Evolutionary conservation across 2,797 vertebrate species (phyloP).

Genomic region (Gambelia wislizenii): DNA sequence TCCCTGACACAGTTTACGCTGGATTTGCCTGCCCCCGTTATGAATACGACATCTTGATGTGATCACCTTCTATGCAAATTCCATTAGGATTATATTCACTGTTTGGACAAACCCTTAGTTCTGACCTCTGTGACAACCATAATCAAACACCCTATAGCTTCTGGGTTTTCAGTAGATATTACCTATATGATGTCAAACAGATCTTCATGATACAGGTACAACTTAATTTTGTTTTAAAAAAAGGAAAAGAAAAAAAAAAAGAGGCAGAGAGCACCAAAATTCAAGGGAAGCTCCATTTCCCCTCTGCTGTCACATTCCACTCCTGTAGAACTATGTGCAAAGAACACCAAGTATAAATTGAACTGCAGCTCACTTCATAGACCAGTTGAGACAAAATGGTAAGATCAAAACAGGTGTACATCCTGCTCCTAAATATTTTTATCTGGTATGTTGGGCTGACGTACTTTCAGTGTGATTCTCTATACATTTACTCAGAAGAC

Average conservation of each 20-base stretch:
- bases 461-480: neutral
- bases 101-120: too few relatives aligned
- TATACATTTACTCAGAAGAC: neutral
- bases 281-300: neutral
- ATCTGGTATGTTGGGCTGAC: neutral
- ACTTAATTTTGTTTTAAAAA: neutral
- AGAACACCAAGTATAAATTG: neutral
- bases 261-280: neutral
- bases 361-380: neutral
- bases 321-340: neutral
- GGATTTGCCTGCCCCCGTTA: too few relatives aligned
- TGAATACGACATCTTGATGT: too few relatives aligned
- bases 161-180: neutral
- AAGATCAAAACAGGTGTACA: neutral
- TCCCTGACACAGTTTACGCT: too few relatives aligned
- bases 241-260: neutral
- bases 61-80: too few relatives aligned
- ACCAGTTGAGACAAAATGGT: neutral
- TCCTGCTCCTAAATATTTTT: neutral
- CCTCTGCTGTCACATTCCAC: too few relatives aligned
- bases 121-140: neutral
- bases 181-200: neutral
- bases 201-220: neutral
- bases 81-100: too few relatives aligned
- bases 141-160: neutral